Base-by-base conservation (phyloP, 2,797 vertebrate species). In the Antennarius maculatus region DNA sequence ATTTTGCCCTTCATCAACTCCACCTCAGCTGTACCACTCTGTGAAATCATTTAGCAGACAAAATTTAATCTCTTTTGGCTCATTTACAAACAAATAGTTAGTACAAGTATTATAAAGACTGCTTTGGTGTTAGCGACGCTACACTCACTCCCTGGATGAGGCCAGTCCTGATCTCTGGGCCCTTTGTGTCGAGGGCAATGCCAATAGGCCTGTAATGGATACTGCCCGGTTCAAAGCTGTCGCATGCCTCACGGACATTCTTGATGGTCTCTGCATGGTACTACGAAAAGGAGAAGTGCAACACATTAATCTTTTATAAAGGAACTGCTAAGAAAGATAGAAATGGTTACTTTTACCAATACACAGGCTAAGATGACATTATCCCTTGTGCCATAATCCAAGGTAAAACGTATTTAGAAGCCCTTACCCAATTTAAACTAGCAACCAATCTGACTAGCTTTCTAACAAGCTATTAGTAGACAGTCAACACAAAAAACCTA, bases 91-190 rank as follows among this genome's bases (percentile, higher is more conserved):
- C 12, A 23, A 53, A 46, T 1, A 11, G 16, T 27, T 37, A 48
- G 12, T 13, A 12, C 42, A 69, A 7, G 8, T 10, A 37, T 31
- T 29, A 16, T 34, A 17, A 53, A 15, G 12, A 29, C 4, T 23
- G 18, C 47, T 59, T 9, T 23, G 3, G 2, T 12, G 2, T 52
- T 9, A 27, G 2, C 2, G 0, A n/a, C 18, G 27, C 5, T 42
- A 27, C 77, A 93, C 95, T 94, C 82, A 99, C 97, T 78, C 98
- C 97, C 69, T 93, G 92, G 89, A 99, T 98, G 76, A 99, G 97
- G 70, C 98, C 98, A 7, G 97, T 99, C 82, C 98, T 91, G 90
- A 99, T 99, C 93, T 99, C 98, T 2, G 98, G 98, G 77, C 98
- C 98, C 84, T 99, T 99, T 23, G 97, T 99, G 91, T 99, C 98